These are phyloP conservation scores for Himalopsyche kuldschensis DNA, from an alignment of 2,888 invertebrate species.

Conservation along the genomic window DNA sequence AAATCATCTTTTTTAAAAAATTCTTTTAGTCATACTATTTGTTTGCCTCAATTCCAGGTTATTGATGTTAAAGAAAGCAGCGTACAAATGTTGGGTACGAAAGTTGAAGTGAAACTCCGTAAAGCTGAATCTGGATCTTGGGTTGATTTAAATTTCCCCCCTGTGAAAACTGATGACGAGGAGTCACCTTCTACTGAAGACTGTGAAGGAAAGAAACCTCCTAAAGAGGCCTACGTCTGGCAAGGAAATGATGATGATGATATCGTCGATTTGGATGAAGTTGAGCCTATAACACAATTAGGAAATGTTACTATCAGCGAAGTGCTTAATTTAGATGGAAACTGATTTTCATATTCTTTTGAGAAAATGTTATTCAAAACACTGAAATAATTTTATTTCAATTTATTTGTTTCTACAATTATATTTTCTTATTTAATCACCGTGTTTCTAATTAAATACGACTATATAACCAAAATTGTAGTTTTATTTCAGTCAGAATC, in stretches of 20 bases:
- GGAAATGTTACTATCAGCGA: conserved; percentile 53
- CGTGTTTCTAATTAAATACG: not conserved
- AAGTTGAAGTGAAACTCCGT: conserved; percentile 88
- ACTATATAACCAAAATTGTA: no score
- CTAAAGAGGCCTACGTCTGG: conserved; percentile 40
- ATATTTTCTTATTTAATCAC: not conserved
- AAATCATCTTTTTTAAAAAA: no score
- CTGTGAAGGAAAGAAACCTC: conserved; percentile 44
- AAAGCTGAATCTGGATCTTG: conserved; percentile 86
- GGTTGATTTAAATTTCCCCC: conserved; percentile 72
- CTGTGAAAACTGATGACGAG: conserved; percentile 20
- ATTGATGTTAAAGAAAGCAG: conserved; percentile 71
- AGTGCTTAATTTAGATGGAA: conserved; percentile 36
- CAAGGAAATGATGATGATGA: conserved; percentile 59
- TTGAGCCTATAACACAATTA: conserved; percentile 57
- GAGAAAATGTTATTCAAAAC: no score
- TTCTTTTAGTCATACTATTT: not conserved
- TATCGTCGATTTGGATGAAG: conserved; percentile 74
- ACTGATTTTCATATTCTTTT: not conserved
- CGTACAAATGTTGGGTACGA: conserved; percentile 81
- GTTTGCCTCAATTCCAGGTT: conserved; percentile 60
- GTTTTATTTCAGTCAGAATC: no score
- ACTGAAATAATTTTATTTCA: no score
- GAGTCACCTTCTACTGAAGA: not conserved
- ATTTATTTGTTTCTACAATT: not conserved